These are phyloP conservation scores for Crotalus viridis DNA, from an alignment of 2,113 vertebrate species.

Conservation along the genomic window DNA sequence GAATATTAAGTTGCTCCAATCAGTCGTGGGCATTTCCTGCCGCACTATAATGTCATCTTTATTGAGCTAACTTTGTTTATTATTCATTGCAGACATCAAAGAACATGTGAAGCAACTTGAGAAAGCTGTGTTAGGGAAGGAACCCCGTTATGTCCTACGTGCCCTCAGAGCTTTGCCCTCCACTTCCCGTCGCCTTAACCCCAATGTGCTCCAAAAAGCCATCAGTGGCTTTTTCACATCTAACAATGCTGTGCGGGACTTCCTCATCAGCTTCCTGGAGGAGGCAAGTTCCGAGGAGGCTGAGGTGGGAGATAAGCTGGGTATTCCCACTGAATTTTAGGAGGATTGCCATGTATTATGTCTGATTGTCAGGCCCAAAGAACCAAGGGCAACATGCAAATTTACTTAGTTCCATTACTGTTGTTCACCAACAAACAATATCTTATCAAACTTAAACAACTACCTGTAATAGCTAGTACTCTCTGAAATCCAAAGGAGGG, in stretches of 20 bases:
- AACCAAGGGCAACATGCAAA: not conserved
- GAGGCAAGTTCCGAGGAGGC: constrained; percentile 74
- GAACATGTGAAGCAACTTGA: constrained; percentile 98
- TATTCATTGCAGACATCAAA: constrained; percentile 80
- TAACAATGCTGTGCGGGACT: constrained; percentile 81
- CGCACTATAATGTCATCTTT: not conserved
- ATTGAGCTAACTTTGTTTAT: not conserved
- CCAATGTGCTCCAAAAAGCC: constrained; percentile 90
- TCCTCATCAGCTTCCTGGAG: constrained; percentile 88
- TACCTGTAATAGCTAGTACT: not conserved
- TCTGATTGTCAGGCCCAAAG: not conserved
- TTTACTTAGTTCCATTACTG: not conserved
- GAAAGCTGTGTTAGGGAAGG: constrained; percentile 93
- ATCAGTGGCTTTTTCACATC: constrained; percentile 90
- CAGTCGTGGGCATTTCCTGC: not conserved
- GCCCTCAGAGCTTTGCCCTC: constrained; percentile 90
- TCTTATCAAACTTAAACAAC: not conserved
- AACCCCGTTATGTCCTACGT: constrained; percentile 90
- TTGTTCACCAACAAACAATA: not conserved
- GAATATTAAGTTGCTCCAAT: not conserved
- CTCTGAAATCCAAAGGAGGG: not conserved
- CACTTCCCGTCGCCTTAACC: constrained; percentile 91
- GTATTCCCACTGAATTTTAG: not conserved
- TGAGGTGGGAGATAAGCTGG: not conserved
- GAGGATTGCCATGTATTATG: not conserved